Conservation (phyloP, 2,797 vertebrate genomes). For the Parauchenoglanis punctatus region DNA sequence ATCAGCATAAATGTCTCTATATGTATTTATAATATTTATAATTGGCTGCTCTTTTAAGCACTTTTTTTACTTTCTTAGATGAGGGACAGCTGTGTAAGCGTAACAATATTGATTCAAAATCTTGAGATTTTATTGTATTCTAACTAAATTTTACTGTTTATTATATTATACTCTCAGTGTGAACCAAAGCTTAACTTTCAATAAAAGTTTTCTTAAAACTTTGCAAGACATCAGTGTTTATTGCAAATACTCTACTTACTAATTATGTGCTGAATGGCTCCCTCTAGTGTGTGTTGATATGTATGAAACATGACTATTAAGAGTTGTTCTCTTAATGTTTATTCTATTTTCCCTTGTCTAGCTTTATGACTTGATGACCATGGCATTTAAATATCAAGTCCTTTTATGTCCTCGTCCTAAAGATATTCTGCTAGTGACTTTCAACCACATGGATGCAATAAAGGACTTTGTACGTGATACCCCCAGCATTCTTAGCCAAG, state of each 20-base stretch:
- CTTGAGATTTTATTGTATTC: not conserved
- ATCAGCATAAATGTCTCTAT: not conserved
- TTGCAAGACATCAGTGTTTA: not conserved
- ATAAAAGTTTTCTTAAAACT: not conserved
- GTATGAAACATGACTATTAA: not conserved
- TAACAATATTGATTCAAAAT: not conserved
- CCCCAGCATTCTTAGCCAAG: conserved; percentile 86
- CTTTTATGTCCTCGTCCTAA: conserved; percentile 90
- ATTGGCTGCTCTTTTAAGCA: not conserved
- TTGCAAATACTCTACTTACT: not conserved
- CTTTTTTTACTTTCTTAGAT: not conserved
- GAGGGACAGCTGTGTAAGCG: not conserved
- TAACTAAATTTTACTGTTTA: not conserved
- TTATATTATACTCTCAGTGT: not conserved
- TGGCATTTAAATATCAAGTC: conserved; percentile 99
- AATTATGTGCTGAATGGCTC: conserved; percentile 55
- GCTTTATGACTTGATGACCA: conserved; percentile 99
- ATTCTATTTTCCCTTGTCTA: conserved; percentile 63
- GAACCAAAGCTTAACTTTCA: not conserved
- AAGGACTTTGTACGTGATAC: conserved; percentile 90
- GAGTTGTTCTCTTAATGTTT: not conserved
- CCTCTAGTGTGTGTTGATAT: conserved; percentile 61
- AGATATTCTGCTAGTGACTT: conserved; percentile 92
- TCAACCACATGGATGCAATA: conserved; percentile 97
- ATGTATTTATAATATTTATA: not conserved